Conservation (phyloP, 2,888 invertebrate species). For the Hydrotaea diabolus region DNA sequence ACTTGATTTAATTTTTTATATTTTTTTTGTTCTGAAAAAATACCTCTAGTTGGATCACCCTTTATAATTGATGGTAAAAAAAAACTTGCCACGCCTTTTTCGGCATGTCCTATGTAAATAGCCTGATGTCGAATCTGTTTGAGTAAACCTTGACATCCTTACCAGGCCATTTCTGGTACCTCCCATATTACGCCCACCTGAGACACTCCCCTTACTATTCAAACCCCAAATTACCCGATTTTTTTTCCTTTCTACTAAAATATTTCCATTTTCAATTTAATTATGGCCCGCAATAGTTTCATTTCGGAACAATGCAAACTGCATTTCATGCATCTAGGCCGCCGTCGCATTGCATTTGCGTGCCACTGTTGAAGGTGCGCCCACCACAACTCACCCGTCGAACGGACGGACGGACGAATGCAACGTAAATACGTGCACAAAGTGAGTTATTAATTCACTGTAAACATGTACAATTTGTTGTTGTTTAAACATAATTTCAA, state of each 20-base stretch:
- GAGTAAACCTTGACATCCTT: no score
- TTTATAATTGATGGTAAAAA: no score
- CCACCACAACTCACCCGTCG: background rate
- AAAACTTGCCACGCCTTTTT: no score
- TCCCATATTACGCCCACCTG: no score
- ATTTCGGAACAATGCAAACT: background rate
- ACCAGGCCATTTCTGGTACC: no score
- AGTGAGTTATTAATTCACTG: slow-evolving; percentile 23
- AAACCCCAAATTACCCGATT: background rate
- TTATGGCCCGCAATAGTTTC: background rate
- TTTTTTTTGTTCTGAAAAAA: no score
- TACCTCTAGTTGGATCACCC: no score
- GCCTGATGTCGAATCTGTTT: no score
- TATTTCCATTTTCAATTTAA: background rate
- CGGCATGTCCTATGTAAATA: no score
- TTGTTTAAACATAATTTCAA: slow-evolving; percentile 27
- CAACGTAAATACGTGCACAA: background rate
- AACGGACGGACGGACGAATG: background rate
- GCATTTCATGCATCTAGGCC: background rate
- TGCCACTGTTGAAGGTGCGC: slow-evolving; percentile 5
- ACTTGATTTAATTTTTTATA: no score
- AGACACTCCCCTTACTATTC: no score
- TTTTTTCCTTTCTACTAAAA: background rate
- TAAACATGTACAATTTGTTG: slow-evolving; percentile 28
- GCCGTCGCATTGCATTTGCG: slow-evolving; percentile 4